phyloP scores from a whole-genome alignment of 2,888 invertebrate genomes.

The Adela reaumurella region DNA sequence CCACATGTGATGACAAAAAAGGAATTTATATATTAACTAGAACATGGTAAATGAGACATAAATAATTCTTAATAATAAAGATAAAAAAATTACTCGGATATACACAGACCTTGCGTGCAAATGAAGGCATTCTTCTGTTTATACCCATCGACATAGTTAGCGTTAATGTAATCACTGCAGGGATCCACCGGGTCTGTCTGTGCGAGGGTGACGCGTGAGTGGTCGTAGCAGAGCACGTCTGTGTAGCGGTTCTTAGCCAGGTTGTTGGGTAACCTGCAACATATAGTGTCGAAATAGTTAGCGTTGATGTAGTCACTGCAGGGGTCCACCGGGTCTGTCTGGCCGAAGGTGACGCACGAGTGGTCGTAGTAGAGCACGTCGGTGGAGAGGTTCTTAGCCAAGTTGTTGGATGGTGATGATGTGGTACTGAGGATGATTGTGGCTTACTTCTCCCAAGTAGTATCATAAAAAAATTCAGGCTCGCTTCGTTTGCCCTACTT shows the following conservation, averaged over 20 bases:
- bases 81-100: no score
- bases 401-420: no score
- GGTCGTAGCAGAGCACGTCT: slow-evolving; percentile 95
- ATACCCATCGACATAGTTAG: slow-evolving; percentile 97
- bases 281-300: slow-evolving; percentile 95
- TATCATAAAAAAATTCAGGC: no score
- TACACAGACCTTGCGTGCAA: slow-evolving; percentile 91
- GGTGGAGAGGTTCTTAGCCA: slow-evolving; percentile 33
- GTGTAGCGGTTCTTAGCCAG: slow-evolving; percentile 87
- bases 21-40: no score
- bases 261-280: slow-evolving; percentile 56
- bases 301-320: slow-evolving; percentile 94
- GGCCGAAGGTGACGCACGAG: slow-evolving; percentile 82
- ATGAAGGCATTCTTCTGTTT: slow-evolving; percentile 97
- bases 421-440: no score
- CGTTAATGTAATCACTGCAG: slow-evolving; percentile 91
- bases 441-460: no score
- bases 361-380: slow-evolving; percentile 51
- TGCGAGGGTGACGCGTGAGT: slow-evolving; percentile 85
- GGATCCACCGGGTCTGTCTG: slow-evolving; percentile 68
- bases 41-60: no score
- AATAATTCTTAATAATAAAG: no score
- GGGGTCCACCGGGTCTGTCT: slow-evolving; percentile 66
- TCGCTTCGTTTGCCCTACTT: no score
- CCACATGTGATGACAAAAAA: no score